These are phyloP conservation scores for Pseudorectes ferrugineus DNA, from an alignment of 2,113 vertebrate genomes.

Conservation along the genomic window DNA sequence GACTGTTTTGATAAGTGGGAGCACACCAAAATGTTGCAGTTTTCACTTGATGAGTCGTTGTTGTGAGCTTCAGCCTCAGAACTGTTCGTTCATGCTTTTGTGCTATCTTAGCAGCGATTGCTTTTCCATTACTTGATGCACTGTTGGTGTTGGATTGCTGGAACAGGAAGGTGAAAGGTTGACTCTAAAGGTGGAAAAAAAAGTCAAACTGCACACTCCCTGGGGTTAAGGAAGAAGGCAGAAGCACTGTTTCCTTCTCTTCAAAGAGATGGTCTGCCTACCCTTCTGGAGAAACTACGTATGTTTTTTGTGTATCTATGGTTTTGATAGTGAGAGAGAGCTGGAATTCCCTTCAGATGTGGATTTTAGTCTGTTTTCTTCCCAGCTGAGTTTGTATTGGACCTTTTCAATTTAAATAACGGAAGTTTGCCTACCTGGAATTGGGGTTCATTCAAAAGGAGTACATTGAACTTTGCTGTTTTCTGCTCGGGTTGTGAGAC, in stretches of 20 bases:
- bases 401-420: not conserved
- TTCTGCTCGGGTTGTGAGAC: not conserved
- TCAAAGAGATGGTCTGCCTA: not conserved
- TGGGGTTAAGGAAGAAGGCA: not conserved
- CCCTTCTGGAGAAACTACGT: not conserved
- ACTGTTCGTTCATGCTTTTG: not conserved
- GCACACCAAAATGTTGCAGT: not conserved
- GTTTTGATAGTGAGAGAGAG: not conserved
- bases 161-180: not conserved
- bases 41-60: not conserved
- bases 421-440: not conserved
- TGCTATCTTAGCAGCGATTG: not conserved
- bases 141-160: not conserved
- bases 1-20: constrained; percentile 17
- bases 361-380: not conserved
- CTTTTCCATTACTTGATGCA: not conserved
- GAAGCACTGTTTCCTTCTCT: not conserved
- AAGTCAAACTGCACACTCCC: fast-evolving
- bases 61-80: not conserved
- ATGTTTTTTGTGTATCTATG: not conserved
- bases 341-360: not conserved
- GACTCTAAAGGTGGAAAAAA: not conserved
- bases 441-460: not conserved
- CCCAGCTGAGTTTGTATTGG: not conserved
- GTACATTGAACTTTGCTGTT: not conserved